A percentile compares a stretch with the other conserved stretches of the same genome.
Conservation (phyloP, 2,888 invertebrate species). For the Asteroscopus sphinx region DNA sequence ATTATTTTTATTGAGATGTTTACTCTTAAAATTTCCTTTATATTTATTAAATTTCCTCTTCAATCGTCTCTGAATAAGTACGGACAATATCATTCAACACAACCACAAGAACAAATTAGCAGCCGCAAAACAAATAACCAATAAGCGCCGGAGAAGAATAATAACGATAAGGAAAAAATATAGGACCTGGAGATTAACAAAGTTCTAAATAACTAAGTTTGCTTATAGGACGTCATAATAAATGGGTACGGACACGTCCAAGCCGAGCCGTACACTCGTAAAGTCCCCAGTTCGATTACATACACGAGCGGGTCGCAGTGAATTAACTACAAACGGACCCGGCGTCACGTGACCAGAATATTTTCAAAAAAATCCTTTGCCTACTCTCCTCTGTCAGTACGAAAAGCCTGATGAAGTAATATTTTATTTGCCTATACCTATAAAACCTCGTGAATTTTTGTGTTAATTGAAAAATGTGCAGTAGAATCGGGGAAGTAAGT, state of each 20-base stretch:
- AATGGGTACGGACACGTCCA: constrained; percentile 68
- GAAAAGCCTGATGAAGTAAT: constrained; percentile 64
- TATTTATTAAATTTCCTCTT: background rate
- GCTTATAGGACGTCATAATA: constrained; percentile 67
- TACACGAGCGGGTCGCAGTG: constrained; percentile 73
- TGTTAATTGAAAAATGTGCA: constrained; percentile 11
- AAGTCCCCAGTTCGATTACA: constrained; percentile 78
- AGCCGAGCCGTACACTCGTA: constrained; percentile 72
- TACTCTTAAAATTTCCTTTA: no score
- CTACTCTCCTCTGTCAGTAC: constrained; percentile 56
- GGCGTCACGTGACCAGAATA: constrained; percentile 74
- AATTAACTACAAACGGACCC: constrained; percentile 78
- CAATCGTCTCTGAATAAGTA: constrained; percentile 1
- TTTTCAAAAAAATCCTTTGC: constrained; percentile 67
- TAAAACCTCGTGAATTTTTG: constrained; percentile 3
- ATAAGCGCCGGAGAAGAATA: constrained; percentile 48
- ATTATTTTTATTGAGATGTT: no score
- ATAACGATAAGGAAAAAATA: constrained; percentile 59
- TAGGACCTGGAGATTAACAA: constrained; percentile 60
- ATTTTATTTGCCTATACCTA: constrained; percentile 21
- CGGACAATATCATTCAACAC: constrained; percentile 12
- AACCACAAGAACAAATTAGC: constrained; percentile 15
- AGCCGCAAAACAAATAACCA: constrained; percentile 44
- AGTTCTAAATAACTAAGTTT: constrained; percentile 67
- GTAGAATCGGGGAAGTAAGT: background rate